Evolutionary conservation across 2,888 invertebrate species (phyloP).

Genomic region (Nomada fucata): DNA sequence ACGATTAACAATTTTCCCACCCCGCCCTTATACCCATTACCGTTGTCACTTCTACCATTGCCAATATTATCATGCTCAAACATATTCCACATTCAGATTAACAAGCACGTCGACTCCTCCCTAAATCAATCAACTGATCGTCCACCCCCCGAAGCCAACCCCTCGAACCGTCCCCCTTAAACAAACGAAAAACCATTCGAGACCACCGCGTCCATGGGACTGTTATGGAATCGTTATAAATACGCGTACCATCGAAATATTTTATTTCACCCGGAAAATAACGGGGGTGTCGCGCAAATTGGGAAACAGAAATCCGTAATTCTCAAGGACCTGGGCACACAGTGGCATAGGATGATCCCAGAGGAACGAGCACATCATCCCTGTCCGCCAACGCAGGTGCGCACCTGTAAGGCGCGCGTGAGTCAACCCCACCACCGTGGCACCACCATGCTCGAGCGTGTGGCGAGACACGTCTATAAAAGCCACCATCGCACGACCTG

Average conservation of each 20-base stretch:
- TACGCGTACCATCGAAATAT: not conserved
- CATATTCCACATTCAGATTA: too few relatives aligned
- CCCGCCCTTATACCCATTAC: too few relatives aligned
- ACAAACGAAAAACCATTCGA: too few relatives aligned
- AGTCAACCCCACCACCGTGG: constrained; percentile 61
- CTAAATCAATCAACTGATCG: too few relatives aligned
- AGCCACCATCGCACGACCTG: constrained; percentile 67
- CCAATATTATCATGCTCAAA: too few relatives aligned
- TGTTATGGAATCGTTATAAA: not conserved
- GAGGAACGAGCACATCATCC: constrained; percentile 12
- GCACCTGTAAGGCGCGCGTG: constrained; percentile 62
- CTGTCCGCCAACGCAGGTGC: constrained; percentile 67
- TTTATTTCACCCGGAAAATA: not conserved
- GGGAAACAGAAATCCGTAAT: not conserved
- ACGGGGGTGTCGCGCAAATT: not conserved
- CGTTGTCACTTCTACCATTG: too few relatives aligned
- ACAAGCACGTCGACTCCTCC: too few relatives aligned
- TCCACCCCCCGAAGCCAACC: too few relatives aligned
- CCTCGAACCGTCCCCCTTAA: too few relatives aligned
- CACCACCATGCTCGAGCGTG: constrained; percentile 43
- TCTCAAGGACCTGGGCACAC: not conserved
- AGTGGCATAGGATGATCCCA: not conserved
- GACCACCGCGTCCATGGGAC: too few relatives aligned
- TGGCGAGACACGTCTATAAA: constrained; percentile 73
- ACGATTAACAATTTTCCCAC: too few relatives aligned